Evolutionary conservation across 2,797 vertebrate genomes (phyloP).

Genomic region (Acanthurus lineatus): DNA sequence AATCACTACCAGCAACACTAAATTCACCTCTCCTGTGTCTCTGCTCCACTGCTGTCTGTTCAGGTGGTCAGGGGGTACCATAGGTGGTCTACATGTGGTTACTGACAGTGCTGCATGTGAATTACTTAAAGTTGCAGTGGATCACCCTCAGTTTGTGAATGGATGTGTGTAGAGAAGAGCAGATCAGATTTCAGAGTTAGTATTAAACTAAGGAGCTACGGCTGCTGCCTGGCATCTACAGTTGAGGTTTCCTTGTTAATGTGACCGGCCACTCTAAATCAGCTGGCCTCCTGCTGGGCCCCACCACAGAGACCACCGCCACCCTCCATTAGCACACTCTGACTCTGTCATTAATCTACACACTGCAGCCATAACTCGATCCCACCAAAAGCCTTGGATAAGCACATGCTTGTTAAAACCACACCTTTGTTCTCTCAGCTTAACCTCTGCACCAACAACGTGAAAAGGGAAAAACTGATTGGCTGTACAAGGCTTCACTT

Average conservation of each 20-base stretch:
- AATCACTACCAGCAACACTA: too few species aligned
- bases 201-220: background rate
- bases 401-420: constrained; percentile 2
- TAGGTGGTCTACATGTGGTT: too few species aligned
- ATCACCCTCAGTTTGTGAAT: background rate
- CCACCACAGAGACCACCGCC: constrained; percentile 36
- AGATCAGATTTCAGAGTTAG: constrained; percentile 12
- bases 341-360: constrained; percentile 31
- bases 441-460: too few species aligned
- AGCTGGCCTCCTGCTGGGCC: constrained; percentile 37
- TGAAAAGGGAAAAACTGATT: too few species aligned
- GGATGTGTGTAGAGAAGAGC: constrained; percentile 12
- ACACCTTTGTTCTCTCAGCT: background rate
- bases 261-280: constrained; percentile 41
- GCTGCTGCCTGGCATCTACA: constrained; percentile 26
- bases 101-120: too few species aligned
- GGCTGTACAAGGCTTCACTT: too few species aligned
- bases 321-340: constrained; percentile 28
- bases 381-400: background rate
- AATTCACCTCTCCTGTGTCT: too few species aligned
- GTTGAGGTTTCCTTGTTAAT: constrained; percentile 33
- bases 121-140: too few species aligned
- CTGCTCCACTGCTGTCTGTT: too few species aligned
- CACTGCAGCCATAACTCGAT: background rate
- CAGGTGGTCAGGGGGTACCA: too few species aligned